A percentile compares a stretch with the other conserved stretches of the same genome.
These are phyloP conservation scores for Toxostoma redivivum DNA, from an alignment of 2,113 vertebrate species.

Conservation along the genomic window DNA sequence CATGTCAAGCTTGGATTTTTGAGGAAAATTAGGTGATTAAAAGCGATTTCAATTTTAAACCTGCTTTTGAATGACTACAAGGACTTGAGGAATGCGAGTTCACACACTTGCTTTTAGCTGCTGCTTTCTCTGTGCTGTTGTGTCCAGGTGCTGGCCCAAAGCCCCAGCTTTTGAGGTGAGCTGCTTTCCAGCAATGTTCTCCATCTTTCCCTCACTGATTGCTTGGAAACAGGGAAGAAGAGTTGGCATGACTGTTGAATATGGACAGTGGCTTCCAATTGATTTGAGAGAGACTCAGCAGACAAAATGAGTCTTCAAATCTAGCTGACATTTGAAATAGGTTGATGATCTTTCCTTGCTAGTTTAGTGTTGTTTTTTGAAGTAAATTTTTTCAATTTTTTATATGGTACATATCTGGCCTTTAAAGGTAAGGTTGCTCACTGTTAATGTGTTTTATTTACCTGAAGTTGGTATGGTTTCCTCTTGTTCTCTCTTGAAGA, in stretches of 20 bases:
- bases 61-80: background rate
- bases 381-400: background rate
- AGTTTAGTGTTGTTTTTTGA: background rate
- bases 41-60: background rate
- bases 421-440: background rate
- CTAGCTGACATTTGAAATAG: background rate
- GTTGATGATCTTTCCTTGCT: background rate
- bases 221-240: background rate
- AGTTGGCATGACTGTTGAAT: background rate
- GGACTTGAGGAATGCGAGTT: background rate
- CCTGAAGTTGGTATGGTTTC: background rate
- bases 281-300: background rate
- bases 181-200: rapidly evolving
- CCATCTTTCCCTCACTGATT: rapidly evolving
- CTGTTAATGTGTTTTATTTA: background rate
- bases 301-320: background rate
- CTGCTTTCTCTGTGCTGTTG: background rate
- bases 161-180: background rate
- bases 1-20: background rate
- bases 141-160: background rate
- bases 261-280: background rate
- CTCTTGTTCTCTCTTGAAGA: background rate
- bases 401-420: rapidly evolving
- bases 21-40: background rate
- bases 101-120: background rate